Percentiles rank a stretch among this genome's conserved stretches.
phyloP scores from a whole-genome alignment of 2,113 vertebrate genomes.

The Puffinus mauretanicus region DNA sequence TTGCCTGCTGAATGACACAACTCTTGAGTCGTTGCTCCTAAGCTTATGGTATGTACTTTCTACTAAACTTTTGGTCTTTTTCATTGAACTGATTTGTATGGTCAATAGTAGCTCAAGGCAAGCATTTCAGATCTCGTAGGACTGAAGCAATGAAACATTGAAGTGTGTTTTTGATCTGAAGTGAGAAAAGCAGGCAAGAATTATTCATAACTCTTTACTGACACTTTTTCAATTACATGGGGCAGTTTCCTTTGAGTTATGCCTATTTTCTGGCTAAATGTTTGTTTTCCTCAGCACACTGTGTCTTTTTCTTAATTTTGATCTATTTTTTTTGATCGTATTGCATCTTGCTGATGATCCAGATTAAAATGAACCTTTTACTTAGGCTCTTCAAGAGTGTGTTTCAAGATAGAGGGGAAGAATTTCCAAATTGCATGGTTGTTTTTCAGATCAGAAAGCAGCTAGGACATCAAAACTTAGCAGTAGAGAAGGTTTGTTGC shows the following conservation, averaged over 20 bases:
- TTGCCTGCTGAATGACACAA: neutral
- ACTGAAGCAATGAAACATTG: neutral
- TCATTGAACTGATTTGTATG: neutral
- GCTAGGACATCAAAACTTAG: neutral
- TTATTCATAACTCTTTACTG: neutral
- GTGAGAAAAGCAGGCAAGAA: neutral
- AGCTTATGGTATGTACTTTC: neutral
- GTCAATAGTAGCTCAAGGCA: neutral
- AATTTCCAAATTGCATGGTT: neutral
- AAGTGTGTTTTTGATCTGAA: neutral
- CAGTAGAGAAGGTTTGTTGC: neutral
- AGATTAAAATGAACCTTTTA: neutral
- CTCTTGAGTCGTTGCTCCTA: neutral
- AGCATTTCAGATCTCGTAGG: neutral
- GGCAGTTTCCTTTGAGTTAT: neutral
- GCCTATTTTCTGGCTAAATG: neutral
- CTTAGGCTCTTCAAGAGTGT: neutral
- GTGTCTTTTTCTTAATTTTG: neutral
- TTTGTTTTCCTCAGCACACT: neutral
- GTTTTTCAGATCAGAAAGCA: neutral
- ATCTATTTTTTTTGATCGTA: neutral
- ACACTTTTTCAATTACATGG: neutral
- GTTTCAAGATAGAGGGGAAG: neutral
- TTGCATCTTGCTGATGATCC: neutral
- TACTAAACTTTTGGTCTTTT: neutral